These are phyloP conservation scores for Sardina pilchardus DNA, from an alignment of 2,113 vertebrate species.

Conservation along the genomic window DNA sequence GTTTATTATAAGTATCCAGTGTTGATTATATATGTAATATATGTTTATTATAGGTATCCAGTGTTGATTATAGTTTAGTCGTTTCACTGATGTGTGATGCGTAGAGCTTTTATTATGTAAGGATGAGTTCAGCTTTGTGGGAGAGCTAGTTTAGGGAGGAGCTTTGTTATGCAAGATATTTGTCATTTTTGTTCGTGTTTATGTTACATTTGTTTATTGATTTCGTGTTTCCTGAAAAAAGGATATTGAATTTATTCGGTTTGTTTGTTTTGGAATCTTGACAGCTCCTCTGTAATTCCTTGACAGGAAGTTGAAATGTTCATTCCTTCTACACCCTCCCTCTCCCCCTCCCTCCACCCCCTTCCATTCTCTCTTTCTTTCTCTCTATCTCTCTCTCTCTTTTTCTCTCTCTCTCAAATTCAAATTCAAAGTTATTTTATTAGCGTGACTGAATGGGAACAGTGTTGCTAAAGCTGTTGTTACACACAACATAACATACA, in stretches of 20 bases:
- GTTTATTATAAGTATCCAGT: no score
- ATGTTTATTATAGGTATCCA: no score
- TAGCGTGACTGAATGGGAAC: no score
- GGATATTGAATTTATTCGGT: background rate
- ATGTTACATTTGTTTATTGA: background rate
- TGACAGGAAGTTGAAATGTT: conserved; percentile 8
- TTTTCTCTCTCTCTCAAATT: background rate
- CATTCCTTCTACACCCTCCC: background rate
- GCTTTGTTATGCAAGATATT: background rate
- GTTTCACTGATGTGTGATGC: background rate
- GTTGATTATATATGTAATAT: no score
- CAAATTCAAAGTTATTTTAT: no score
- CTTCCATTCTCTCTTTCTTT: background rate
- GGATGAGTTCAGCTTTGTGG: background rate
- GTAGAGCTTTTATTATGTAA: background rate
- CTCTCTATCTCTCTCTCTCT: background rate
- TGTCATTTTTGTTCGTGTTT: background rate
- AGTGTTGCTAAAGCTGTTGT: no score
- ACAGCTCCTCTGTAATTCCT: background rate
- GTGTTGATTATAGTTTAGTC: background rate
- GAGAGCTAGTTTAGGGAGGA: background rate
- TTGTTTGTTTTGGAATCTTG: background rate
- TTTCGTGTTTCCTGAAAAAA: background rate
- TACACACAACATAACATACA: no score
- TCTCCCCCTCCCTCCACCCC: background rate